phyloP scores from a whole-genome alignment of 2,888 invertebrate species.

The Tiliacea citrago region DNA sequence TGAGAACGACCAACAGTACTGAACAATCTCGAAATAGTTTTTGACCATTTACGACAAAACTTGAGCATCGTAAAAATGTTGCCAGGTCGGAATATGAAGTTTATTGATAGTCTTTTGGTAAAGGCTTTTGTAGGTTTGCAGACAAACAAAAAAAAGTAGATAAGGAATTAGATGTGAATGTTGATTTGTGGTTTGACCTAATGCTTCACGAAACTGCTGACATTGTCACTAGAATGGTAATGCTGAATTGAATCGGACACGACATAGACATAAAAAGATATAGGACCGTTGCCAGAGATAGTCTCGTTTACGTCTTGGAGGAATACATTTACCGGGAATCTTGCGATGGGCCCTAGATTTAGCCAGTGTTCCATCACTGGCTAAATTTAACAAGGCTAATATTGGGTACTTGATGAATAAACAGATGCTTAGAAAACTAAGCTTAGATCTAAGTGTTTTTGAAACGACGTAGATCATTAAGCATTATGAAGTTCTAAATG shows the following conservation, averaged over 20 bases:
- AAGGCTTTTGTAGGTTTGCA: conserved; percentile 2
- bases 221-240: not conserved
- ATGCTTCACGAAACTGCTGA: not conserved
- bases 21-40: conserved; percentile 55
- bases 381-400: not conserved
- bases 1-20: conserved; percentile 53
- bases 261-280: not conserved
- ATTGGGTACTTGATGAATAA: not conserved
- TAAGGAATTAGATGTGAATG: not conserved
- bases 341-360: too few species aligned
- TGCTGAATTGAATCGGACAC: not conserved
- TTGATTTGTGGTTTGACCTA: conserved; percentile 28
- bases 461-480: not conserved
- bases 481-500: not conserved
- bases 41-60: conserved; percentile 64
- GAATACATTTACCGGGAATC: not conserved
- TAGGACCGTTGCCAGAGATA: conserved; percentile 7
- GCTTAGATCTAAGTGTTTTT: not conserved
- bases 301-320: not conserved
- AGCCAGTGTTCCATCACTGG: too few species aligned
- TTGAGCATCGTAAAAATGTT: conserved; percentile 67
- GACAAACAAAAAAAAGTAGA: conserved; percentile 11
- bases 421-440: not conserved
- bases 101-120: conserved; percentile 42
- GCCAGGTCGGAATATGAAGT: conserved; percentile 43